Evolutionary conservation across 2,113 vertebrate genomes (phyloP).

Genomic region (Psammodynastes pulverulentus): DNA sequence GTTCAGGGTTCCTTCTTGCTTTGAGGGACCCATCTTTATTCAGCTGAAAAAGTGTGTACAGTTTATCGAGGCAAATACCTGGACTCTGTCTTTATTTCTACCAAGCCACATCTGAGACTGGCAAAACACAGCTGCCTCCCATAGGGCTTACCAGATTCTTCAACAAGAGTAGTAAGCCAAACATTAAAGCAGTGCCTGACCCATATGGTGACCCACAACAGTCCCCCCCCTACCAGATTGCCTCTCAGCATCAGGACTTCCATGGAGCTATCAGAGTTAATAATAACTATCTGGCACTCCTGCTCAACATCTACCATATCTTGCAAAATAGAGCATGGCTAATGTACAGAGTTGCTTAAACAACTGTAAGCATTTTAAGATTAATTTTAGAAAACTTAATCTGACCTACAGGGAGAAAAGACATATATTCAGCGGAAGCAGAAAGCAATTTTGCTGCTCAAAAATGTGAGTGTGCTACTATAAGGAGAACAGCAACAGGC

Average conservation of each 20-base stretch:
- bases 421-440: neutral
- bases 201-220: neutral
- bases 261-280: neutral
- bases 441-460: constrained; percentile 32
- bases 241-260: neutral
- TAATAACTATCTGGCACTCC: neutral
- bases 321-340: neutral
- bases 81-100: too few relatives aligned
- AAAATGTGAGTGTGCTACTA: neutral
- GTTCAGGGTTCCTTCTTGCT: too few relatives aligned
- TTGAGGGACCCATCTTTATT: too few relatives aligned
- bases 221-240: neutral
- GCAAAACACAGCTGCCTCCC: neutral
- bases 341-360: constrained; percentile 14
- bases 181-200: neutral
- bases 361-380: constrained; percentile 30
- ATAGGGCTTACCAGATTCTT: neutral
- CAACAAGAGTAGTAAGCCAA: neutral
- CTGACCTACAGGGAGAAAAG: constrained; percentile 18
- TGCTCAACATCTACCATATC: neutral
- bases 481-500: constrained; percentile 5
- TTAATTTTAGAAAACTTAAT: neutral
- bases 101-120: too few relatives aligned
- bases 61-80: too few relatives aligned
- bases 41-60: too few relatives aligned